Conservation (phyloP, 2,888 invertebrate genomes). For the Eristalinus sepulchralis region DNA sequence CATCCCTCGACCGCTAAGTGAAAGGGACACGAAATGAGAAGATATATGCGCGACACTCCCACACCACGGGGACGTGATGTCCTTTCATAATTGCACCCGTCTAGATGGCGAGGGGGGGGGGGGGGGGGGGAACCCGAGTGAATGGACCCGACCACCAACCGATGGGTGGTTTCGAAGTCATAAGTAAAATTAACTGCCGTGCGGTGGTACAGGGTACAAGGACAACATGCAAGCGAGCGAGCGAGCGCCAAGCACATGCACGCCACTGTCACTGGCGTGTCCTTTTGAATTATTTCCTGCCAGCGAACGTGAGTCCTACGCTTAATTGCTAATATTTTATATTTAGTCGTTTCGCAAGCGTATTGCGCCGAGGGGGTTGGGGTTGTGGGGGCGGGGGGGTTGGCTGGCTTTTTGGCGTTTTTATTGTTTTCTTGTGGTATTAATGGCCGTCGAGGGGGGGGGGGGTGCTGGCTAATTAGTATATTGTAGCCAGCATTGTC, state of each 20-base stretch:
- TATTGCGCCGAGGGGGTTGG: neutral
- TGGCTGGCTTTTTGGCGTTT: conserved; percentile 13
- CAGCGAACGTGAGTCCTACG: conserved; percentile 48
- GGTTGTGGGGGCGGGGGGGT: neutral
- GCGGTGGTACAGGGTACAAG: neutral
- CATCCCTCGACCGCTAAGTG: neutral
- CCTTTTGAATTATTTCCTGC: conserved; percentile 54
- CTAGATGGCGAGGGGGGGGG: conserved; percentile 1
- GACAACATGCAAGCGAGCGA: too few relatives aligned
- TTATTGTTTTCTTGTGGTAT: conserved; percentile 64
- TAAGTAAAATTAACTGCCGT: conserved; percentile 46
- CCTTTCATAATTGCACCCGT: neutral
- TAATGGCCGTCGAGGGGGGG: conserved; percentile 8
- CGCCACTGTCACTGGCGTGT: conserved; percentile 32
- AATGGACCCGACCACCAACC: too few relatives aligned
- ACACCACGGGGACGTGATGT: neutral
- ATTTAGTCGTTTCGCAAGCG: conserved; percentile 18
- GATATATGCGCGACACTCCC: neutral
- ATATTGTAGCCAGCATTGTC: conserved; percentile 28
- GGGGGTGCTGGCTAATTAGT: conserved; percentile 30
- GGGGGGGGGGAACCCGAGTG: too few relatives aligned
- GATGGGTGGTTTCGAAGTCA: neutral
- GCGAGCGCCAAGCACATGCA: neutral
- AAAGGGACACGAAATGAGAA: neutral
- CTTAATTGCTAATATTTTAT: conserved; percentile 65